Conservation (phyloP, 2,797 vertebrate species). For the Hydrolagus colliei region DNA sequence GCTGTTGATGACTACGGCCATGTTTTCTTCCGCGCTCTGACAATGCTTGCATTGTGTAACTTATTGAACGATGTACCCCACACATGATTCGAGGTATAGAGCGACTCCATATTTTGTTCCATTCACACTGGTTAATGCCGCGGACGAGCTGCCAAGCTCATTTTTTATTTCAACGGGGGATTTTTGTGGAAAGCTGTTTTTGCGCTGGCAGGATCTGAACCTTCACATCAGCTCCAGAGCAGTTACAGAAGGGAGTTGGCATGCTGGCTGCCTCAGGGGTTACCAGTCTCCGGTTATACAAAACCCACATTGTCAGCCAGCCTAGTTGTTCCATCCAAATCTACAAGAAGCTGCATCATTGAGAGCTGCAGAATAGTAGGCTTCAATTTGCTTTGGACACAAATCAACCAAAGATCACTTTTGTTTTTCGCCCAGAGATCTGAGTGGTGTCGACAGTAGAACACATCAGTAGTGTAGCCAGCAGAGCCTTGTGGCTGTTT, state of each 20-base stretch:
- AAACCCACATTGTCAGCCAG: conserved; percentile 18
- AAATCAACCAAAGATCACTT: conserved; percentile 22
- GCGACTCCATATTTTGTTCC: neutral
- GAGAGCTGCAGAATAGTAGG: neutral
- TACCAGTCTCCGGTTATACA: neutral
- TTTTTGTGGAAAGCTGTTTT: neutral
- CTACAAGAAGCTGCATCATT: conserved; percentile 10
- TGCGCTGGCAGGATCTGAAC: neutral
- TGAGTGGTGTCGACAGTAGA: neutral
- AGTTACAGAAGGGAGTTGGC: neutral
- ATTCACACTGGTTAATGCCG: neutral
- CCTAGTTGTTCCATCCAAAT: neutral
- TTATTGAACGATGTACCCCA: neutral
- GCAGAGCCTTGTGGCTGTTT: neutral
- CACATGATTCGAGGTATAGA: neutral
- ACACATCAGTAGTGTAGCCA: conserved; percentile 4
- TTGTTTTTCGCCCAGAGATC: neutral
- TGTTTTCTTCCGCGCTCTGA: neutral
- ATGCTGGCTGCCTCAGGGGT: neutral
- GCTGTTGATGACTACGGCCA: neutral
- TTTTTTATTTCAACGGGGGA: neutral
- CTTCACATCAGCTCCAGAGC: neutral
- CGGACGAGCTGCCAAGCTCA: neutral
- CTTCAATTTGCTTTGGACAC: conserved; percentile 13
- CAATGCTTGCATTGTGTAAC: neutral